Evolutionary conservation across 2,888 invertebrate genomes (phyloP).

Genomic region (Dynastes maya): DNA sequence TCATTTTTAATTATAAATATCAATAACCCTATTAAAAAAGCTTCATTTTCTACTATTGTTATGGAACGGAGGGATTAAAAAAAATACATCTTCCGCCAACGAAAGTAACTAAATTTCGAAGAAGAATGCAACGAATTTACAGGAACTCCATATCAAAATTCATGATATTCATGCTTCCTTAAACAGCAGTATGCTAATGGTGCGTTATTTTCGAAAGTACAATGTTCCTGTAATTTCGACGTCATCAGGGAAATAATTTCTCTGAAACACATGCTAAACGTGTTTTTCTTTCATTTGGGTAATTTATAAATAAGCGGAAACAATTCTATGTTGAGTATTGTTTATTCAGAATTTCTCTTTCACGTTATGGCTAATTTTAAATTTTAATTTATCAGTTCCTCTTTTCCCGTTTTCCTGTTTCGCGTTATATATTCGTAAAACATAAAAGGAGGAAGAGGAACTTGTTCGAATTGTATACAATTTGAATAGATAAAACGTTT

Average conservation of each 20-base stretch:
- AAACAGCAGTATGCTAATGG: no score
- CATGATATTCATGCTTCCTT: neutral
- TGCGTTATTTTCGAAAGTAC: no score
- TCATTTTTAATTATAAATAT: no score
- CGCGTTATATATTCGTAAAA: neutral
- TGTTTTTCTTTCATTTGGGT: neutral
- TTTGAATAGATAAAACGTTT: conserved; percentile 22
- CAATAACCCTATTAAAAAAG: no score
- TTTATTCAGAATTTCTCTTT: neutral
- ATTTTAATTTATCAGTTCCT: conserved; percentile 24
- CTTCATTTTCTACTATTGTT: no score
- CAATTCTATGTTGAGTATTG: neutral
- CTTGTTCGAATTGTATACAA: conserved; percentile 10
- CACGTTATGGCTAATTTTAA: neutral
- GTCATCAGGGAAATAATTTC: no score
- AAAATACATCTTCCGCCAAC: no score
- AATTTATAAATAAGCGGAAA: conserved; percentile 12
- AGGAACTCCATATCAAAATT: neutral
- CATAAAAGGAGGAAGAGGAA: conserved; percentile 4
- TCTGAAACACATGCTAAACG: no score
- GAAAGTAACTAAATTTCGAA: no score
- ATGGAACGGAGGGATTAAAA: no score
- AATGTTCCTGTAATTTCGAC: no score
- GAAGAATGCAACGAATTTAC: no score
- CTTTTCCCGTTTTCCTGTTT: neutral